Evolutionary conservation across 2,797 vertebrate genomes (phyloP), one percentile per base, ranked within the genome.

Genomic region (Nyctalus aviator): DNA sequence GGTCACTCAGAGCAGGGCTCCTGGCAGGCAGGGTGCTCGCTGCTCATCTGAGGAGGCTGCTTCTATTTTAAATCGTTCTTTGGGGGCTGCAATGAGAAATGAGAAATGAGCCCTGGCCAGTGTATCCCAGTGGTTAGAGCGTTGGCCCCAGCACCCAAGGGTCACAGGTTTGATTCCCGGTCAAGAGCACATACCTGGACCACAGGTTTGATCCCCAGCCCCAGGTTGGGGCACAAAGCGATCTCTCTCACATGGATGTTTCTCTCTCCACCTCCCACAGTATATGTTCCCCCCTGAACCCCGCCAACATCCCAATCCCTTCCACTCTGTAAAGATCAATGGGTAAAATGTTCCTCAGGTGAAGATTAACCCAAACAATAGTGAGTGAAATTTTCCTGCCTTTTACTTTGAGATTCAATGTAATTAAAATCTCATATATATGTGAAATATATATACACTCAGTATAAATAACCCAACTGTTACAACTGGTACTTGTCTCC

Each of bases 401-500:
- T 96, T 98, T 96, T 93, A 44, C 44, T 44, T 44, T 44, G 89
- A 93, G 98, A 93, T 94, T 96, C 97, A 96, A 88, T 98, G 98
- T 98, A 98, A 97, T 97, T 97, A 98, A 98, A 97, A 97, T 97
- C 92, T 35, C 87, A 59, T 15, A 10, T 50, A 46, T 66, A 53
- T 9, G 73, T 10, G 69, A 96, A 78, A 35, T 0, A 93, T 41
- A 97, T 59, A 96, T 46, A 96, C 83, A 97, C 94, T 94, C 14
- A 97, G 96, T 97, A 98, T 97, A 97, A 98, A 98, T 96, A 97
- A 91, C 93, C 96, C 97, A 97, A 95, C 98, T 96, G 95, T 97
- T 97, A 44, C n/a, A 93, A 98, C 96, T 98, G 98, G 98, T 98
- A 97, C 98, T 97, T 98, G 98, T n/a, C 98, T 98, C 98, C 97